Percentiles rank a stretch among this genome's conserved stretches.
phyloP scores from a whole-genome alignment of 1,140 invertebrate species.

The Acromyrmex charruanus region DNA sequence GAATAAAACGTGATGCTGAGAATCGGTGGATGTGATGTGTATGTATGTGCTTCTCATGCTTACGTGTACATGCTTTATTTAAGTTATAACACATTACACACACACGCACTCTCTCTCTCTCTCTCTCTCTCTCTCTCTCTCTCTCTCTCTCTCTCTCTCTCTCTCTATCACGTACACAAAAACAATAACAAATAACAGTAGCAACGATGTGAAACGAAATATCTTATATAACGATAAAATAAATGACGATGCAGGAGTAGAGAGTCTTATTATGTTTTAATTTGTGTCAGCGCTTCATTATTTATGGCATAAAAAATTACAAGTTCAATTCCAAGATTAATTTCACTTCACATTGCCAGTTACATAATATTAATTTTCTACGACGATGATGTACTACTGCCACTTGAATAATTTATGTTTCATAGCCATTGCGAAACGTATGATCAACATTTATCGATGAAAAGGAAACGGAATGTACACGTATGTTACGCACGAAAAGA shows the following conservation, averaged over 20 bases:
- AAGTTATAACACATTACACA: slow-evolving; percentile 33
- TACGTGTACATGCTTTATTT: slow-evolving; percentile 69
- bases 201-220: slow-evolving; percentile 57
- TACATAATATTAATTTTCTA: slow-evolving; percentile 25
- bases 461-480: background rate
- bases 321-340: slow-evolving; percentile 18
- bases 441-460: slow-evolving; percentile 11
- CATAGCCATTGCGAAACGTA: background rate
- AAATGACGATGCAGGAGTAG: background rate
- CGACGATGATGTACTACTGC: slow-evolving; percentile 46
- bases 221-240: slow-evolving; percentile 36
- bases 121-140: no score
- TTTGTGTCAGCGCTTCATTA: background rate
- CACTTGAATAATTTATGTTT: slow-evolving; percentile 46
- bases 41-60: slow-evolving; percentile 59
- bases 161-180: background rate
- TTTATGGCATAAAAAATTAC: background rate
- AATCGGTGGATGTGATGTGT: slow-evolving; percentile 57
- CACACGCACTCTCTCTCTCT: background rate
- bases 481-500: background rate
- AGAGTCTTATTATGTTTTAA: slow-evolving; percentile 13
- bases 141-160: no score
- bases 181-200: slow-evolving; percentile 57
- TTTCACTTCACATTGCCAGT: slow-evolving; percentile 44
- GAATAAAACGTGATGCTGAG: slow-evolving; percentile 70